These are phyloP conservation scores for Cassiopea xamachana DNA, from an alignment of 30 jellyfish, hydroid and myxozoan species.

Conservation along the genomic window DNA sequence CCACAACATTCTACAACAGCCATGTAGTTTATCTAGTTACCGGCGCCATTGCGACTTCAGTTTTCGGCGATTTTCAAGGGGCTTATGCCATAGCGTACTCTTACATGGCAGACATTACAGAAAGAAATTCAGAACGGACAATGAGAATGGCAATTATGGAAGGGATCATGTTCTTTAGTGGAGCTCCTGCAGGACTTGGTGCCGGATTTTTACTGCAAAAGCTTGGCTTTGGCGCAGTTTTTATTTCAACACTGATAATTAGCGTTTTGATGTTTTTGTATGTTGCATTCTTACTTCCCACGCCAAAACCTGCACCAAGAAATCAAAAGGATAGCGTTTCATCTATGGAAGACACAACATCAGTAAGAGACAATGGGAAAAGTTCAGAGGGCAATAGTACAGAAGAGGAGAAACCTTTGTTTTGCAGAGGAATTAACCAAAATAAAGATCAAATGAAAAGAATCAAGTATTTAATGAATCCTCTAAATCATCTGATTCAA, in stretches of 20 bases:
- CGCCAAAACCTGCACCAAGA: slow-evolving; percentile 16
- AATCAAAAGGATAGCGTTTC: neutral
- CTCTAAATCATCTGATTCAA: slow-evolving; percentile 46
- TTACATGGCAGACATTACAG: slow-evolving; percentile 90
- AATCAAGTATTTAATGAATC: slow-evolving; percentile 51
- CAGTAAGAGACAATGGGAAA: neutral
- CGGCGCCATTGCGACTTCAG: slow-evolving; percentile 56
- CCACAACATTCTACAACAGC: slow-evolving; percentile 42
- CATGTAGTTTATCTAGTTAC: slow-evolving; percentile 39
- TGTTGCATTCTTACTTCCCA: slow-evolving; percentile 74
- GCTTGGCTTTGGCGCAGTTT: slow-evolving; percentile 85
- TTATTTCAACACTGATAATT: slow-evolving; percentile 47
- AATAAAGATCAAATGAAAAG: neutral
- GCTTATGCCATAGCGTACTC: slow-evolving; percentile 90
- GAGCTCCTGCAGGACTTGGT: slow-evolving; percentile 86
- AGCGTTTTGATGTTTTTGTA: slow-evolving; percentile 61
- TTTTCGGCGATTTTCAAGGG: slow-evolving; percentile 84
- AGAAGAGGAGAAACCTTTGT: slow-evolving; percentile 42
- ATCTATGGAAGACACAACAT: neutral
- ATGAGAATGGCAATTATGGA: slow-evolving; percentile 92
- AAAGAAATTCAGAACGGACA: slow-evolving; percentile 77
- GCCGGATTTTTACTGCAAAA: slow-evolving; percentile 78
- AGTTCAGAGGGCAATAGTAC: neutral
- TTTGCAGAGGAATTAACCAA: neutral
- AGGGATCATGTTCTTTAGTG: slow-evolving; percentile 81